These are phyloP conservation scores for Neuroterus valhalla DNA, from an alignment of 1,140 invertebrate genomes.

Conservation along the genomic window DNA sequence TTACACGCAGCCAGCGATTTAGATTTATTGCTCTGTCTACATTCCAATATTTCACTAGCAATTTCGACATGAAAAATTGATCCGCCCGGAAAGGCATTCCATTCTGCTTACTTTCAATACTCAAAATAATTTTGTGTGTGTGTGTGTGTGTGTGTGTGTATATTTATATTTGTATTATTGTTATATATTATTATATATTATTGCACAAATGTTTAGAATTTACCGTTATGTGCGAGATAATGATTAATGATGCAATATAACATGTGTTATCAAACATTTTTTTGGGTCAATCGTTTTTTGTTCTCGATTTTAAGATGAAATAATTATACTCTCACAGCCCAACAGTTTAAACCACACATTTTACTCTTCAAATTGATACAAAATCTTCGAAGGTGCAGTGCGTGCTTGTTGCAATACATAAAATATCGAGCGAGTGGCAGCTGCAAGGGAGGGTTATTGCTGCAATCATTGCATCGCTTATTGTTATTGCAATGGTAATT, in stretches of 20 bases:
- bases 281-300: no score
- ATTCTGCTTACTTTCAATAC: not conserved
- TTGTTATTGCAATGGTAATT: conserved; percentile 29
- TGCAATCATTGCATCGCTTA: conserved; percentile 20
- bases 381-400: not conserved
- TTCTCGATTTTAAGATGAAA: no score
- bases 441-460: conserved; percentile 14
- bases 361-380: not conserved
- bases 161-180: no score
- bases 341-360: not conserved
- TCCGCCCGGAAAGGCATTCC: not conserved
- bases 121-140: no score
- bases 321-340: not conserved
- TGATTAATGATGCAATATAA: no score
- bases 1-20: not conserved
- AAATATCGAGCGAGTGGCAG: conserved; percentile 11
- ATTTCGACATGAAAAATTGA: conserved; percentile 23
- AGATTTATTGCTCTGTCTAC: conserved; percentile 30
- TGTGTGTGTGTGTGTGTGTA: no score
- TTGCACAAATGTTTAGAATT: no score
- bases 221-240: no score
- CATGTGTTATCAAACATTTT: no score
- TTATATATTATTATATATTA: no score
- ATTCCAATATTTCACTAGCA: conserved; percentile 17
- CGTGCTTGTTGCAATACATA: not conserved